Conservation (phyloP, 2,113 vertebrate genomes). For the Dermatemys mawii region DNA sequence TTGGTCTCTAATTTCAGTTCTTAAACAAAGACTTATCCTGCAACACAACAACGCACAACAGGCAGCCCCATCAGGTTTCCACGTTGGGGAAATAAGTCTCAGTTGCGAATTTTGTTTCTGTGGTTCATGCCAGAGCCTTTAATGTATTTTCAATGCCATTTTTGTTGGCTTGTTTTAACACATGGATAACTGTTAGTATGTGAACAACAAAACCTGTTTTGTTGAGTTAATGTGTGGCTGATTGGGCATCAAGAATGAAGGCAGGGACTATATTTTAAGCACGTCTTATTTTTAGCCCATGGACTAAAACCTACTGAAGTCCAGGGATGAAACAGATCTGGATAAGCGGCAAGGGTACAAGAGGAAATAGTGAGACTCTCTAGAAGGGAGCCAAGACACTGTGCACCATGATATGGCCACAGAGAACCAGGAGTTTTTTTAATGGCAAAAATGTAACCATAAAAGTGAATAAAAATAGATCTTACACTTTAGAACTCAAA, state of each 20-base stretch:
- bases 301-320: neutral
- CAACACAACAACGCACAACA: neutral
- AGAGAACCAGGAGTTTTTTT: neutral
- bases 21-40: neutral
- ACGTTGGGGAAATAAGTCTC: neutral
- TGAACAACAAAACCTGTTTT: neutral
- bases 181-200: neutral
- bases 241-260: neutral
- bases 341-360: neutral
- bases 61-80: neutral
- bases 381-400: neutral
- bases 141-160: neutral
- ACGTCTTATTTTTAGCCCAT: neutral
- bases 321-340: neutral
- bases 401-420: neutral
- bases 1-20: neutral
- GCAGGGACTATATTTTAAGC: neutral
- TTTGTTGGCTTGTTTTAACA: neutral
- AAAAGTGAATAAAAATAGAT: neutral
- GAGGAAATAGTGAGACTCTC: accelerated
- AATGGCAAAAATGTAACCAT: neutral
- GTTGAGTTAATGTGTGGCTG: neutral
- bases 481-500: neutral
- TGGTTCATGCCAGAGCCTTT: neutral
- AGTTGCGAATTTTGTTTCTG: accelerated